Conservation (phyloP, 2,888 invertebrate species). For the Eledona agricola region DNA sequence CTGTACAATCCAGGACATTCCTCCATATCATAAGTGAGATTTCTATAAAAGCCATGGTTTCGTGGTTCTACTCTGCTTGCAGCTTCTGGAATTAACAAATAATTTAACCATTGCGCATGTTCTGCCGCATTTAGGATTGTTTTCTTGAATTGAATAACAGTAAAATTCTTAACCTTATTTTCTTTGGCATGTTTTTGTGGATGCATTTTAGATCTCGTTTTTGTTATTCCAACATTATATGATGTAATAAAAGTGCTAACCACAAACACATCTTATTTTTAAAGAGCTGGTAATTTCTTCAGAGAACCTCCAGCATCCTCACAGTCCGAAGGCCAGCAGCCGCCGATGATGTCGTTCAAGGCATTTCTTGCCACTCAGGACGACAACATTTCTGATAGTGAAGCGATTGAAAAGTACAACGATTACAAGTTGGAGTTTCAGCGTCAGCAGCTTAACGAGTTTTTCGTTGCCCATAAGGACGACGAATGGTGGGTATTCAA, state of each 20-base stretch:
- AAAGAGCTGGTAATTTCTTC: constrained; percentile 59
- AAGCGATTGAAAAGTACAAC: constrained; percentile 95
- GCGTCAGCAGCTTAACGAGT: constrained; percentile 95
- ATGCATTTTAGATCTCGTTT: constrained; percentile 17
- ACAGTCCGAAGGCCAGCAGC: constrained; percentile 72
- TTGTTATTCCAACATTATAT: background rate
- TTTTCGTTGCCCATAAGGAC: constrained; percentile 98
- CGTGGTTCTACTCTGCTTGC: too few relatives aligned
- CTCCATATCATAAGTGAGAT: too few relatives aligned
- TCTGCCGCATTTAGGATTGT: too few relatives aligned
- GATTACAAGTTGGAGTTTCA: constrained; percentile 98
- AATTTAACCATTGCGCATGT: too few relatives aligned
- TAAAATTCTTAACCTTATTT: background rate
- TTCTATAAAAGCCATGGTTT: too few relatives aligned
- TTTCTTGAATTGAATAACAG: too few relatives aligned
- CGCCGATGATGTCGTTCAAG: constrained; percentile 97
- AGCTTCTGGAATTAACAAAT: too few relatives aligned
- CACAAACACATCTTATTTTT: constrained; percentile 39
- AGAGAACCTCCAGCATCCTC: constrained; percentile 66
- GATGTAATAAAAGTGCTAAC: constrained; percentile 4
- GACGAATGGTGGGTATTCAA: constrained; percentile 97
- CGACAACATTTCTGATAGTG: constrained; percentile 96
- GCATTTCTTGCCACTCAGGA: constrained; percentile 96
- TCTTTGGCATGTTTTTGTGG: background rate
- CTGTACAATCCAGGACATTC: too few relatives aligned